These are phyloP conservation scores for Trichonephila inaurata DNA, from an alignment of 1,140 invertebrate species.

Conservation along the genomic window DNA sequence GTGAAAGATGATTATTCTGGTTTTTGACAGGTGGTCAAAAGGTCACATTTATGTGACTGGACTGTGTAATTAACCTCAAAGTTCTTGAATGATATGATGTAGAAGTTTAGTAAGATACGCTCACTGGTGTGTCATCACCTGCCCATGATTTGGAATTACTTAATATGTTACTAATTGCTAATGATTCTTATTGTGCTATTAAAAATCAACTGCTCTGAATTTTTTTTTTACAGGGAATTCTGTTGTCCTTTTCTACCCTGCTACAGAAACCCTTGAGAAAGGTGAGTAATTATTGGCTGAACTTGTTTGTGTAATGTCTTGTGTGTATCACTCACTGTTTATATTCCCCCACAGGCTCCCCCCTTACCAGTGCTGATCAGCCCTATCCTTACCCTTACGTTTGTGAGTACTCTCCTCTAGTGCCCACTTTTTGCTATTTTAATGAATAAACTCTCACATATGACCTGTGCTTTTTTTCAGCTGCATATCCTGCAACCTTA, in stretches of 20 bases:
- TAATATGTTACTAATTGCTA: background rate
- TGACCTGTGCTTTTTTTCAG: conserved; percentile 82
- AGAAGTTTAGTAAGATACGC: no score
- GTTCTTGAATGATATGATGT: no score
- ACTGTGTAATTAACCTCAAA: no score
- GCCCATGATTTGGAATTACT: no score
- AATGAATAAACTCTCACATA: background rate
- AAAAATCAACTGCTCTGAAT: background rate
- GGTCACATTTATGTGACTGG: no score
- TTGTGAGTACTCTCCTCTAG: conserved; percentile 42
- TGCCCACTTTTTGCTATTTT: background rate
- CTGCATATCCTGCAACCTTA: conserved; percentile 93
- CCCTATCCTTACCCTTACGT: conserved; percentile 63
- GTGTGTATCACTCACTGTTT: background rate
- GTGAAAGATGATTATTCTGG: no score
- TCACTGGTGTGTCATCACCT: no score
- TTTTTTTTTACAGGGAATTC: conserved; percentile 51
- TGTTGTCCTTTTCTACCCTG: conserved; percentile 60
- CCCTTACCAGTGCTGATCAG: conserved; percentile 60
- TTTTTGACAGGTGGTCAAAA: no score
- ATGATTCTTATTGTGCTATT: background rate
- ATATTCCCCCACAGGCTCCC: background rate
- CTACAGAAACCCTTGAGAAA: conserved; percentile 69
- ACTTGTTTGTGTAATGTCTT: background rate
- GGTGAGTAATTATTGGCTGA: conserved; percentile 41